Evolutionary conservation across 1,140 invertebrate species (phyloP), one percentile per base, ranked within the genome.

Genomic region (Penaeus chinensis): DNA sequence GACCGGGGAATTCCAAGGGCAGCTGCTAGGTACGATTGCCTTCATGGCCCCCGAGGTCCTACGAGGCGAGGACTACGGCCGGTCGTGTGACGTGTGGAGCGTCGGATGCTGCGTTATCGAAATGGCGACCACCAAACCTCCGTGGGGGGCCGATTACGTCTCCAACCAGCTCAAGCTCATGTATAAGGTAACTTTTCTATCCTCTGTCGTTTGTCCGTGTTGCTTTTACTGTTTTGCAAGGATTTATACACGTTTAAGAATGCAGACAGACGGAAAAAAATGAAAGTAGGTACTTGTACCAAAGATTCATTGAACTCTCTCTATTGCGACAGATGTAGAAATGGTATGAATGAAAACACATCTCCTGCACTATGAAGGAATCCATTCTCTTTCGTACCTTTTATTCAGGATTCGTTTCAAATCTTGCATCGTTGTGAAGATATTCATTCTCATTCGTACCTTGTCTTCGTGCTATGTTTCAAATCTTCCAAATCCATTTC

Each of bases 1-100:
- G 24, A 92, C 92, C n/a, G 93, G 93, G 54, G 93, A 94, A 87
- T 93, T 94, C 87, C 91, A 93, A 90, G 93, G 93, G 62, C 93
- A 94, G 90, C 88, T 94, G 79, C 90, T 93, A 65, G 93, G 93
- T 2, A 94, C 93, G 60, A 92, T 94, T 62, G 93, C 93, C 22
- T 94, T 94, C 89, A 94, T 94, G 93, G 93, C 93, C 37, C 93
- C 93, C 85, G 93, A 94, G 91, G 93, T 94, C n/a, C 90, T 94
- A 79, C 89, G 93, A 79, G 93, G 93, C 5, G 93, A 93, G 88
- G 91, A 91, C 78, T 94, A 94, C 90, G 93, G 93, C 18, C 89
- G 93, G 66, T 92, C 92, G 11, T 93, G 93, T 91, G 93, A 94
- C 90, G 91, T 94, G 7, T 94, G 93, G 93, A 93, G 93, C 91